Base-by-base conservation (phyloP, 2,888 invertebrate genomes). In the Coenonympha glycerion region DNA sequence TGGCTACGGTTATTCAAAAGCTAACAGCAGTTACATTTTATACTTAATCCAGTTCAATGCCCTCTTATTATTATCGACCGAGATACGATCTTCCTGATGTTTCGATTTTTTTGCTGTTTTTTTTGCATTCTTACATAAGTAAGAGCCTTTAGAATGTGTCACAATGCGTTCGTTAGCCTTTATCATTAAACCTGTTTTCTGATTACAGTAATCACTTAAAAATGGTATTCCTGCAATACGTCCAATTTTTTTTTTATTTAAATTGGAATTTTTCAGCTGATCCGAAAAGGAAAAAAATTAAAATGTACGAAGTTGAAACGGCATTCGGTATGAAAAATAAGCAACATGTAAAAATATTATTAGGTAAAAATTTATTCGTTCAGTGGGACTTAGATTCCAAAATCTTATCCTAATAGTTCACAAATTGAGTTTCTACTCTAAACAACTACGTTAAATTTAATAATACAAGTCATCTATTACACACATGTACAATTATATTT, bases 371-470 rank as follows among this genome's bases (percentile, higher is more conserved):
- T 22, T 53, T 55, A 53, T 55, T 50, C 37, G 39, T 52, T 46
- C 50, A 48, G 40, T 53, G 41, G 56, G 56, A 55, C 56, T 58
- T 57, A 53, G 55, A 58, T 49, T 46, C 53, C 47, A 22, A 58
- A 53, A 53, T 47, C 55, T 55, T 60, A 60, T 52, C 41, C 55
- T 60, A 60, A 60, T 57, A 59, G 57, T 47, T 59, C 48, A 42
- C 57, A 49, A n/a, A 51, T 49, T 56, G 54, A 21, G 50, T 28
- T 33, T 56, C 56, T 56, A 57, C 22, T 55, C 58, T 59, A 59
- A 52, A 22, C 21, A 44, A 44, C 49, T 58, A 58, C 52, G 22
- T 41, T 51, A 39, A 39, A 44, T 48, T 40, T 53, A 50, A 56
- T 50, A 49, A 49, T 55, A 55, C 45, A 40, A 37, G 30, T 47